These are phyloP conservation scores for Craterocephalus amniculus DNA, from an alignment of 2,797 vertebrate species.

Conservation along the genomic window DNA sequence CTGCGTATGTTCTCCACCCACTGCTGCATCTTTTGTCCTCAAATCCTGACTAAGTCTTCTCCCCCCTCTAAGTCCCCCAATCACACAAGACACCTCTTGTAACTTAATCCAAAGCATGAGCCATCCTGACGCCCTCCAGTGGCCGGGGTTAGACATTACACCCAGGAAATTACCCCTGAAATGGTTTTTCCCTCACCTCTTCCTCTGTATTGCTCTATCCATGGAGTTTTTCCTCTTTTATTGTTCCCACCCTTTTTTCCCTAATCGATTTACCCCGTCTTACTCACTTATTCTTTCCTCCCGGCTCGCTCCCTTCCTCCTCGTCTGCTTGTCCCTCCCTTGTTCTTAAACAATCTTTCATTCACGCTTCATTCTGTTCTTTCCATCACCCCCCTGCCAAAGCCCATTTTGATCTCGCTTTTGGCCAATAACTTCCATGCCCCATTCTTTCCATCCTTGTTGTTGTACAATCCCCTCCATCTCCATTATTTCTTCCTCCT, in stretches of 20 bases:
- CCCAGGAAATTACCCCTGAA: background rate
- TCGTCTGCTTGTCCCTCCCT: conserved; percentile 32
- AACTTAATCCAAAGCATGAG: conserved; percentile 18
- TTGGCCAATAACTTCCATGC: conserved; percentile 18
- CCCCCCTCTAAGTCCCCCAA: conserved; percentile 24
- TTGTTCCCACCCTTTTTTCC: conserved; percentile 3
- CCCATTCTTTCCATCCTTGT: conserved; percentile 21
- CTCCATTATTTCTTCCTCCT: conserved; percentile 21
- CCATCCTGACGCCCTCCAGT: conserved; percentile 47
- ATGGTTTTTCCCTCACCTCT: background rate
- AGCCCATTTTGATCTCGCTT: conserved; percentile 44
- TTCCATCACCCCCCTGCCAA: conserved; percentile 36
- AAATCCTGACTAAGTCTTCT: conserved; percentile 36
- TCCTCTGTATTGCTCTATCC: background rate
- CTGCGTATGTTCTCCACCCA: conserved; percentile 26
- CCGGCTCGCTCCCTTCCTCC: background rate
- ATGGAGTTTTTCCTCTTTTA: conserved; percentile 3
- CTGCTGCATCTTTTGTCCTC: conserved; percentile 29
- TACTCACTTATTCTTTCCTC: conserved; percentile 30
- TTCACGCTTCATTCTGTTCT: conserved; percentile 44
- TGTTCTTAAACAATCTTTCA: conserved; percentile 55
- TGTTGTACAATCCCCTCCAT: background rate
- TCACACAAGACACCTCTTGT: conserved; percentile 33
- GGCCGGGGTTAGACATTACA: conserved; percentile 25
- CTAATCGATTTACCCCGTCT: conserved; percentile 39